A percentile compares a stretch with the other conserved stretches of the same genome.
These are phyloP conservation scores for Chymomyza costata DNA, from an alignment of 1,140 invertebrate genomes.

Conservation along the genomic window DNA sequence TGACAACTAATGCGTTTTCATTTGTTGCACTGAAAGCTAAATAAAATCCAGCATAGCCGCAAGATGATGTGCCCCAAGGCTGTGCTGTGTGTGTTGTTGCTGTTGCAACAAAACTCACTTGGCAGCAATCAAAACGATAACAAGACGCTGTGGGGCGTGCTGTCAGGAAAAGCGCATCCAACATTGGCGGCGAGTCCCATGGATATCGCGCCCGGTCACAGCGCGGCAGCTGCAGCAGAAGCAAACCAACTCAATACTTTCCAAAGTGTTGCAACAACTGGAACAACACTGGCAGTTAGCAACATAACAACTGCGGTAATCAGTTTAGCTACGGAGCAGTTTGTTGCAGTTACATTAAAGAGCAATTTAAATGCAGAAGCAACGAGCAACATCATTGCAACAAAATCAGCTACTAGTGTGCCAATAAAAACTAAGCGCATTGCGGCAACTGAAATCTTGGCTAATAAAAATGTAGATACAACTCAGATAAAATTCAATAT, in stretches of 20 bases:
- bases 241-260: slow-evolving; percentile 7
- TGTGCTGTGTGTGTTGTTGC: slow-evolving; percentile 5
- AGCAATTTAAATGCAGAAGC: slow-evolving; percentile 46
- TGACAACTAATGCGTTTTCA: slow-evolving; percentile 30
- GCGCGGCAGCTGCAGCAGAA: slow-evolving; percentile 9
- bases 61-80: too few relatives aligned
- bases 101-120: slow-evolving; percentile 13
- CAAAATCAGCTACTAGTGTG: slow-evolving; percentile 17
- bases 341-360: slow-evolving; percentile 5
- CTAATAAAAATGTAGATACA: slow-evolving; percentile 27
- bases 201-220: background rate
- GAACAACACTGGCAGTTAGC: slow-evolving; percentile 1
- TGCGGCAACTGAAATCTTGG: slow-evolving; percentile 14
- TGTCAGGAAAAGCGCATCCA: slow-evolving; percentile 5
- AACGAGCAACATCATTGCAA: background rate
- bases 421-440: slow-evolving; percentile 47
- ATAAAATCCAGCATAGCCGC: too few relatives aligned
- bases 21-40: too few relatives aligned
- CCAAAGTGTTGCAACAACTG: slow-evolving; percentile 22
- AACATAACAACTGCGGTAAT: background rate
- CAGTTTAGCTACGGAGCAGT: slow-evolving; percentile 1
- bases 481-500: slow-evolving; percentile 31
- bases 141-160: background rate
- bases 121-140: background rate
- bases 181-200: background rate